Evolutionary conservation across 2,888 invertebrate species (phyloP).

Genomic region (Mycalesis mineus): DNA sequence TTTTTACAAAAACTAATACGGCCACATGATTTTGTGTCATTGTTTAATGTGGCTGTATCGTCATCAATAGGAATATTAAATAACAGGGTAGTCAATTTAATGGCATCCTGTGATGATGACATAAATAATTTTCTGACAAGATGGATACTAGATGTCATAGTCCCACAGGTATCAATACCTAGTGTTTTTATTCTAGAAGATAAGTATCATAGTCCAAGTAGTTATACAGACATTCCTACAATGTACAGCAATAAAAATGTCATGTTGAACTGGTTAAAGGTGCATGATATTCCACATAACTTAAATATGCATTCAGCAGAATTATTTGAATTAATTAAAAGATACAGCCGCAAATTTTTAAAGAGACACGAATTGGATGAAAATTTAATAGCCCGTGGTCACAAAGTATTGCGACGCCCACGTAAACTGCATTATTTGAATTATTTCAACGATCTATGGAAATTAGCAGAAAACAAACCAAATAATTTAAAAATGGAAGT

Average conservation of each 20-base stretch:
- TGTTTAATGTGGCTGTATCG: background rate
- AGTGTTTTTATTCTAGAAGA: slow-evolving; percentile 11
- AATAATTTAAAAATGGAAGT: background rate
- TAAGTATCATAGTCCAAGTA: background rate
- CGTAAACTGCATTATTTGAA: slow-evolving; percentile 12
- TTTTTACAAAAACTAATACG: background rate
- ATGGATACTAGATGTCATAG: slow-evolving; percentile 4
- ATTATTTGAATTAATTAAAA: slow-evolving; percentile 29
- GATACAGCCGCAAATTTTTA: slow-evolving; percentile 9
- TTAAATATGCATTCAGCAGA: slow-evolving; percentile 27
- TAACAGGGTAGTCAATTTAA: background rate
- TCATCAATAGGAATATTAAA: slow-evolving; percentile 5
- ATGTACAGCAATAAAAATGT: slow-evolving; percentile 23
- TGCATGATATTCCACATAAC: slow-evolving; percentile 23
- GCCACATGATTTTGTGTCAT: background rate
- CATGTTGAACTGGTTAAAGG: slow-evolving; percentile 28
- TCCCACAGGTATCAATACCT: background rate
- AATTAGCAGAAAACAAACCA: background rate
- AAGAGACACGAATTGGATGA: slow-evolving; percentile 13
- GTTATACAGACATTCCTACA: slow-evolving; percentile 11
- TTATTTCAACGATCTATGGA: slow-evolving; percentile 15
- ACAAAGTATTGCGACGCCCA: slow-evolving; percentile 24
- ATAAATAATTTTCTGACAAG: background rate
- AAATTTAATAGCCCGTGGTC: slow-evolving; percentile 19
- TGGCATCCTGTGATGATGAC: background rate